Base-by-base conservation (phyloP, 1,140 invertebrate genomes). In the Lepidurus apus region DNA sequence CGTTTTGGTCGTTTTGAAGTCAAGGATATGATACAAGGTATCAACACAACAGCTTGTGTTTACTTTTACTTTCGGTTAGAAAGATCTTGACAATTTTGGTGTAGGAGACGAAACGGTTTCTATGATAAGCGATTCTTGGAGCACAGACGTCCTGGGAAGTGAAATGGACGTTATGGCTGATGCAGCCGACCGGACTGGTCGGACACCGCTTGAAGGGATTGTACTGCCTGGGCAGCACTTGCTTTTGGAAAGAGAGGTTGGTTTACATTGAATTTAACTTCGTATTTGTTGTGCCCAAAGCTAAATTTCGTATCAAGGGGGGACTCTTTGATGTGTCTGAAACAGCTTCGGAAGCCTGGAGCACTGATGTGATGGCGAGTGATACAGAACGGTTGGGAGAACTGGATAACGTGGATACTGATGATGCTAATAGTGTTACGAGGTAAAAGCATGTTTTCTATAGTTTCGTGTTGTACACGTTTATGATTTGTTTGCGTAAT, bases 1-100 rank as follows among this genome's bases (percentile, higher is more conserved):
- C 97, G 98, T 85, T 99, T 99, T 89, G 97, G 97, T 83, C 98
- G 98, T 86, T 99, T 99, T 86, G 96, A 97, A 84, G 95, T 98
- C 44, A 95, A 94, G 85, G 93, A 93, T 83, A 85, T 94, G 44
- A 88, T 93, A 77, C 93, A 93, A 87, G 93, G 91, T 87, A 82
- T 79, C 73, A 43, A 77, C 11, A 65, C 8, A 78, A 74, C 43
- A 78, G 34, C 3, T 34, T 34, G 34, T 34, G 2, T 34, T 34
- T 44, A n/a, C n/a, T 78, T 47, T 44, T 17, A 74, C 44, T 53
- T 47, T 11, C 26, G 8, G 44, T 10, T 75, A 42, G 75, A 8
- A 6, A 42, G n/a, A 21, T 11, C 11, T 7, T 10, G 7, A 21
- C 78, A 45, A 53, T 42, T 13, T 74, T 26, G 80, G 43, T 82